Percentiles rank a stretch among this genome's conserved stretches.
Conservation (phyloP, 2,113 vertebrate species). For the Cyrtonyx montezumae region DNA sequence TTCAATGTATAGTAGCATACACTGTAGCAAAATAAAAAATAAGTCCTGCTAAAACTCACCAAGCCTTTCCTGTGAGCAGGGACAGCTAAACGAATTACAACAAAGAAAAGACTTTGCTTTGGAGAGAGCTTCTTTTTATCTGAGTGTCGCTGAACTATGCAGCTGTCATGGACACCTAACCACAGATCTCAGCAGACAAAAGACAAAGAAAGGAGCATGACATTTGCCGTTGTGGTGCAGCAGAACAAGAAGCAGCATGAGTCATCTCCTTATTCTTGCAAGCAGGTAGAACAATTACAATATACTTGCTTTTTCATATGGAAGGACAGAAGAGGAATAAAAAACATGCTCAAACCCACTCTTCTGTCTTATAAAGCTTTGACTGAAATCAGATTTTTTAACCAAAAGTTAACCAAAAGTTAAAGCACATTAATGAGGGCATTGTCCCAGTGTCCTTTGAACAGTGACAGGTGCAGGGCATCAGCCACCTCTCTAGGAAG, state of each 20-base stretch:
- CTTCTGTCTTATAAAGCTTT: neutral
- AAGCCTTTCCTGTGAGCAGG: neutral
- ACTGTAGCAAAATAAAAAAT: neutral
- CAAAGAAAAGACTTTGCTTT: neutral
- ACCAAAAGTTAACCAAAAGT: neutral
- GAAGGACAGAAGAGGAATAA: neutral
- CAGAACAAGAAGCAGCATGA: neutral
- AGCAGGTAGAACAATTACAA: neutral
- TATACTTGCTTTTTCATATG: neutral
- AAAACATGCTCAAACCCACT: neutral
- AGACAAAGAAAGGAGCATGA: neutral
- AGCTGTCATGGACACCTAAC: neutral
- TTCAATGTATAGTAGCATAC: neutral
- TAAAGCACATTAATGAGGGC: neutral
- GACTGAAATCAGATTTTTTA: neutral
- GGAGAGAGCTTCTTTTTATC: neutral
- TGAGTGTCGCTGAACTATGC: accelerated
- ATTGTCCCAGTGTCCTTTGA: neutral
- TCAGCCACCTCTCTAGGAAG: neutral
- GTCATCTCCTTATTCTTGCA: neutral
- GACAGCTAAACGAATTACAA: neutral
- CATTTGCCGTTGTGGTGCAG: neutral
- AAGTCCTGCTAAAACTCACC: neutral
- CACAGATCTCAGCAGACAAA: neutral
- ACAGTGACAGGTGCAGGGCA: neutral